Conservation (phyloP, 2,888 invertebrate genomes). For the Coelinius sp. region DNA sequence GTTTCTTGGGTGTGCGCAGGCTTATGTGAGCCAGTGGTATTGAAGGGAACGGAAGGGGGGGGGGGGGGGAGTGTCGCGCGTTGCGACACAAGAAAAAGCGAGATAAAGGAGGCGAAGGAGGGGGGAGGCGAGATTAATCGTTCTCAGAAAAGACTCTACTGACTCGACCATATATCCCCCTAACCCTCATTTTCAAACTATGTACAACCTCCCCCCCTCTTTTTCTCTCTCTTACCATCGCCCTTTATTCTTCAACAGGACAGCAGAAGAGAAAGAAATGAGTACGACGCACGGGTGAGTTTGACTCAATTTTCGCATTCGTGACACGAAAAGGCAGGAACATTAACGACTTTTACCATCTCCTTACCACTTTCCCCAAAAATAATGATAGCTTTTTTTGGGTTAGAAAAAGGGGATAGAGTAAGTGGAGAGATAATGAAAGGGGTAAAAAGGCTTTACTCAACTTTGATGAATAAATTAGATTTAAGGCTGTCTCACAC, state of each 20-base stretch:
- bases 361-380: slow-evolving; percentile 11
- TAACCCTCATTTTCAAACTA: background rate
- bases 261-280: background rate
- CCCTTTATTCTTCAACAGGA: background rate
- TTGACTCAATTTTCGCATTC: slow-evolving; percentile 42
- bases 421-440: background rate
- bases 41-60: too few species aligned
- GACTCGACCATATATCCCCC: slow-evolving; percentile 8
- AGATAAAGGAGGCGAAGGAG: slow-evolving; percentile 8
- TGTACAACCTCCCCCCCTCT: background rate
- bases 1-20: background rate
- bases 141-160: slow-evolving; percentile 41
- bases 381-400: slow-evolving; percentile 10
- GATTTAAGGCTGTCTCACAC: background rate
- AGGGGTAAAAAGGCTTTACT: background rate
- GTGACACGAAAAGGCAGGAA: slow-evolving; percentile 20
- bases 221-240: too few species aligned
- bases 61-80: slow-evolving; percentile 12
- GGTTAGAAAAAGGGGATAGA: background rate
- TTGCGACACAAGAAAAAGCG: slow-evolving; percentile 3
- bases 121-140: slow-evolving; percentile 43
- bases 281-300: background rate
- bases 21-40: background rate
- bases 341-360: slow-evolving; percentile 24
- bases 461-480: slow-evolving; percentile 7